These are phyloP conservation scores for Ciconia boyciana DNA, from an alignment of 2,113 vertebrate species.

Conservation along the genomic window DNA sequence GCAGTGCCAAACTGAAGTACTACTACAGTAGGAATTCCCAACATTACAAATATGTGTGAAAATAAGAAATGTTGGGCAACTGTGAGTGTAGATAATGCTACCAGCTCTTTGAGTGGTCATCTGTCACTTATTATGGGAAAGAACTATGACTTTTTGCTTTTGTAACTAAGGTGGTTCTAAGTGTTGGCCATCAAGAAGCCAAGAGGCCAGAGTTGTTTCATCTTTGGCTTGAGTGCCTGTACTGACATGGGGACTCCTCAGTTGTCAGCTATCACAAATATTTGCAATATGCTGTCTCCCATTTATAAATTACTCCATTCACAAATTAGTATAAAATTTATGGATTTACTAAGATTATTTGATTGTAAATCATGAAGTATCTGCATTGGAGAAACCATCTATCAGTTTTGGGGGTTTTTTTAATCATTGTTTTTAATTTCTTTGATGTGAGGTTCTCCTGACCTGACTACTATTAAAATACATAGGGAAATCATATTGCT, in stretches of 20 bases:
- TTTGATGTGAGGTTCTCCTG: not conserved
- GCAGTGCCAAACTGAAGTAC: not conserved
- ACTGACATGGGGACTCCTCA: not conserved
- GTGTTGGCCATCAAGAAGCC: not conserved
- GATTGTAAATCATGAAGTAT: not conserved
- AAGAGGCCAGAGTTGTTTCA: not conserved
- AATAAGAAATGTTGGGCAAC: not conserved
- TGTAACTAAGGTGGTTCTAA: not conserved
- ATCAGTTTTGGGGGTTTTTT: not conserved
- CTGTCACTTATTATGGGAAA: not conserved
- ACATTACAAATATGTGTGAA: not conserved
- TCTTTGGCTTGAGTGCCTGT: not conserved
- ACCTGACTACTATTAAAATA: not conserved
- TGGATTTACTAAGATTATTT: not conserved
- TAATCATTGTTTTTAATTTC: not conserved
- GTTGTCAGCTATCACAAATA: not conserved
- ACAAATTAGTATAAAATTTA: not conserved
- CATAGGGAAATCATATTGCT: not conserved
- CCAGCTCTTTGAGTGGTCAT: not conserved
- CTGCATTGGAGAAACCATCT: not conserved
- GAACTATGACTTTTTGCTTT: not conserved
- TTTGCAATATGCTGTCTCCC: not conserved
- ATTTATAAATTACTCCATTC: not conserved
- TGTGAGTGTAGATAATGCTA: not conserved
- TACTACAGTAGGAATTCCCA: not conserved